A percentile compares a stretch with the other conserved stretches of the same genome.
Conservation (phyloP, 2,888 invertebrate species). For the Caenorhabditis sp. region DNA sequence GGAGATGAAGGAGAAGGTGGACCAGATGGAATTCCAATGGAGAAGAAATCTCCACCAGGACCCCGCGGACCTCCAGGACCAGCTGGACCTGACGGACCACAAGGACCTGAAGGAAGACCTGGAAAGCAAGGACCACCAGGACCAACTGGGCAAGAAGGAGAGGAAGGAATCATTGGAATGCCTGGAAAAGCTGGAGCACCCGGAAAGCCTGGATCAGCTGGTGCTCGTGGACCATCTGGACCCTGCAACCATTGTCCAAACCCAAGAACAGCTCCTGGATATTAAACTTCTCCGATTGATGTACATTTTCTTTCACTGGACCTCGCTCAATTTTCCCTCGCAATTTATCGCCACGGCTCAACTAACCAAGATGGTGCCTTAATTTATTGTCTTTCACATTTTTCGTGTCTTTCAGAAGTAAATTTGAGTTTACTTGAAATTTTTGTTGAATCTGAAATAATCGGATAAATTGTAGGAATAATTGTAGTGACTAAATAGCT, state of each 20-base stretch:
- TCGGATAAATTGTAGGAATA: too few species aligned
- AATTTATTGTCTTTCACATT: conserved; percentile 54
- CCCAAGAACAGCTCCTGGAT: conserved; percentile 77
- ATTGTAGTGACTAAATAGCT: too few species aligned
- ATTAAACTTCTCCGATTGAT: conserved; percentile 56
- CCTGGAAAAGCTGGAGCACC: conserved; percentile 72
- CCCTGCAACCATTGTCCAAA: conserved; percentile 76
- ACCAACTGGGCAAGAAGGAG: conserved; percentile 72
- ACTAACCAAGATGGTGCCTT: conserved; percentile 61
- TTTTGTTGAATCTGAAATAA: neutral
- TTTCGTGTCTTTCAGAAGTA: conserved; percentile 3
- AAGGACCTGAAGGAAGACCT: conserved; percentile 65
- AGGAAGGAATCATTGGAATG: conserved; percentile 70
- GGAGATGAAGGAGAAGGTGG: conserved; percentile 74
- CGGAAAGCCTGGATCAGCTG: conserved; percentile 70
- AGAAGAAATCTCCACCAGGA: conserved; percentile 70
- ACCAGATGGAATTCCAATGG: conserved; percentile 71
- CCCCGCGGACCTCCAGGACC: conserved; percentile 71
- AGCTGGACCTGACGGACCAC: conserved; percentile 64
- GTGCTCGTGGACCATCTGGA: conserved; percentile 71
- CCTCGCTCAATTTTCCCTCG: conserved; percentile 28
- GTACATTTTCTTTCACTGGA: conserved; percentile 33
- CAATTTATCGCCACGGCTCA: conserved; percentile 51
- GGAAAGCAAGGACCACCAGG: conserved; percentile 71
- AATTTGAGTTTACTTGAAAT: neutral